phyloP scores from a whole-genome alignment of 2,888 invertebrate genomes.

The Megastigmus dorsalis region DNA sequence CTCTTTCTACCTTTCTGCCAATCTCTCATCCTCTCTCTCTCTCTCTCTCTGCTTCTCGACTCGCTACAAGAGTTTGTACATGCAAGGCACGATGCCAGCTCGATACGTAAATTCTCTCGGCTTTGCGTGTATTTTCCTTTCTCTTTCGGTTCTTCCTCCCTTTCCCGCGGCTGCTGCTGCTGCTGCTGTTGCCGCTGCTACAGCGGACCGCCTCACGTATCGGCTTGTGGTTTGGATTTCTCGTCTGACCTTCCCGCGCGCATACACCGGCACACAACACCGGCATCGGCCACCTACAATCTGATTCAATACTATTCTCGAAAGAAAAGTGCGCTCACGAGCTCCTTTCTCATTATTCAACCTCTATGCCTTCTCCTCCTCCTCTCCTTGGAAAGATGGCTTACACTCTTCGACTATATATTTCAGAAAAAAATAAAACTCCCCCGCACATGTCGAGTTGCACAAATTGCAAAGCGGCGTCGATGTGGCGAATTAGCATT shows the following conservation, averaged over 20 bases:
- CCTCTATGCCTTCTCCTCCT: no score
- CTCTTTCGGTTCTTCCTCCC: conserved; percentile 39
- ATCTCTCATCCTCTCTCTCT: background rate
- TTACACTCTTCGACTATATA: no score
- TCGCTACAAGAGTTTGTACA: conserved; percentile 13
- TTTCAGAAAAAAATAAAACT: no score
- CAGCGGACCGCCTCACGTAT: conserved; percentile 23
- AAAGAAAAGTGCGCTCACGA: background rate
- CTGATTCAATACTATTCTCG: background rate
- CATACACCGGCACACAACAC: no score
- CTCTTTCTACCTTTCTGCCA: no score
- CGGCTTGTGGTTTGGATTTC: conserved; percentile 41
- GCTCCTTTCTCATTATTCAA: conserved; percentile 10
- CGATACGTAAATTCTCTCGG: conserved; percentile 29
- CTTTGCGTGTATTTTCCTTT: conserved; percentile 35
- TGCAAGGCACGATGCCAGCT: conserved; percentile 17
- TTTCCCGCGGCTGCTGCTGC: background rate
- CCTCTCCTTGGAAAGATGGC: no score
- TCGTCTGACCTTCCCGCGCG: background rate
- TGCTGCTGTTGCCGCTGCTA: no score
- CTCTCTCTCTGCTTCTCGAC: conserved; percentile 1
- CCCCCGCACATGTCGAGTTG: no score
- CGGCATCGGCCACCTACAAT: conserved; percentile 14
- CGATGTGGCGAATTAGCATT: no score
- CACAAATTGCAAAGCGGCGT: no score